Evolutionary conservation across 1,140 invertebrate species (phyloP), one percentile per base, ranked within the genome.

Genomic region (Varroa destructor): DNA sequence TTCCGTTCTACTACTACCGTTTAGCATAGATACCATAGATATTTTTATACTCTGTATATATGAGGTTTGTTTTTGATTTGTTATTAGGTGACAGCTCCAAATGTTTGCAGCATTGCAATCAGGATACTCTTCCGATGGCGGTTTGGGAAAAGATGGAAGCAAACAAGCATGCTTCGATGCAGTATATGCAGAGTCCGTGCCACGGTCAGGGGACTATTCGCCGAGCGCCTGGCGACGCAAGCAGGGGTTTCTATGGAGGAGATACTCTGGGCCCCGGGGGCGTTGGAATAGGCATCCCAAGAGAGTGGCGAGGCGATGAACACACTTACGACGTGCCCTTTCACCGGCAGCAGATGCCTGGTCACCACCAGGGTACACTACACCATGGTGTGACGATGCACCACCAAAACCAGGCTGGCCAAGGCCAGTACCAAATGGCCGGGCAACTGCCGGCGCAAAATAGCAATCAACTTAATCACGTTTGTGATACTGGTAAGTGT

Each of bases 91-190:
- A 67, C 61, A 67, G 40, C 61, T 67, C 61, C 40, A 67, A 67
- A 46, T 67, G 61, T 37, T 40, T 67, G 61, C 61, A 67, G 40
- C 61, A 67, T 37, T 67, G 61, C 61, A 67, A 67, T 46, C 61
- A 71, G 10, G 74, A 75, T 8, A 74, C 74, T 1, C 73, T 75
- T 1, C 74, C 74, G 2, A 73, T 75, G 73, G 73, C 70, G 5
- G 74, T 75, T 8, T 75, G 74, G 74, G 74, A 75, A 55, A 75
- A 75, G 51, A 67, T 70, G 2, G 73, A 74, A 14, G 70, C 74
- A 46, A 67, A 67, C 37, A 67, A 67, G 46, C 61, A 67, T 37
- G 61, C 61, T 36, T 67, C 61, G 40, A 43, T 67, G 61, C 61
- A 67, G 37, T 67, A 67, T 37, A 67, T 67, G 61, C 46, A 40